Conservation (phyloP, 1,140 invertebrate genomes). For the Drosophila arawakana region DNA sequence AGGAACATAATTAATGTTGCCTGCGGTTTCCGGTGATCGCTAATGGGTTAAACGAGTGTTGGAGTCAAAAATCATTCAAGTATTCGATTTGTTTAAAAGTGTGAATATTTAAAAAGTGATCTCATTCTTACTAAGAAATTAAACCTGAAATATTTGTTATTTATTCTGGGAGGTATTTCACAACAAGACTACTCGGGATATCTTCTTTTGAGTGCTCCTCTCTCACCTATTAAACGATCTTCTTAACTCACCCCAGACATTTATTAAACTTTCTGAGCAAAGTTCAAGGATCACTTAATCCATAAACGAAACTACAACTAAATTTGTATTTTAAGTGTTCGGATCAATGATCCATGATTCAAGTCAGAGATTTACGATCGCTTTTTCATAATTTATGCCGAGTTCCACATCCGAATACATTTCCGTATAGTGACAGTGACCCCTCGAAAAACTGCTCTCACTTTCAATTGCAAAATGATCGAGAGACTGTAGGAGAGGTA, state of each 20-base stretch:
- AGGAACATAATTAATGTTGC: constrained; percentile 62
- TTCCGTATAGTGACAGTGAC: constrained; percentile 22
- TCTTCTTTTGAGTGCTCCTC: too few species aligned
- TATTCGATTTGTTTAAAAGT: not conserved
- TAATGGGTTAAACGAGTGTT: constrained; percentile 20
- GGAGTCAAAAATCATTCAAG: not conserved
- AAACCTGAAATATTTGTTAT: too few species aligned
- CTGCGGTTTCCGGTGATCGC: constrained; percentile 49
- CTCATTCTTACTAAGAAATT: too few species aligned
- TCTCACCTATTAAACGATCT: too few species aligned
- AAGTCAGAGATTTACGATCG: constrained; percentile 62
- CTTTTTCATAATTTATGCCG: constrained; percentile 63
- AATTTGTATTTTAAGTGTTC: constrained; percentile 12
- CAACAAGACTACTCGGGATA: too few species aligned
- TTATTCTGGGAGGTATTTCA: too few species aligned
- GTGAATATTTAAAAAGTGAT: not conserved
- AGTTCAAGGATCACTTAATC: constrained; percentile 2
- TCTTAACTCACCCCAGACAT: too few species aligned
- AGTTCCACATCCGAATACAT: constrained; percentile 21
- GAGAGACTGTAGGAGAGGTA: not conserved
- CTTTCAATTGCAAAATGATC: constrained; percentile 71
- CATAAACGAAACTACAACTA: constrained; percentile 11
- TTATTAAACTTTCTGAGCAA: not conserved
- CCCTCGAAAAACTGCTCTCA: not conserved
- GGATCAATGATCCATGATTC: constrained; percentile 55